Percentiles rank a stretch among this genome's conserved stretches.
phyloP scores from a whole-genome alignment of 2,888 invertebrate genomes.

The Zeuzera pyrina region DNA sequence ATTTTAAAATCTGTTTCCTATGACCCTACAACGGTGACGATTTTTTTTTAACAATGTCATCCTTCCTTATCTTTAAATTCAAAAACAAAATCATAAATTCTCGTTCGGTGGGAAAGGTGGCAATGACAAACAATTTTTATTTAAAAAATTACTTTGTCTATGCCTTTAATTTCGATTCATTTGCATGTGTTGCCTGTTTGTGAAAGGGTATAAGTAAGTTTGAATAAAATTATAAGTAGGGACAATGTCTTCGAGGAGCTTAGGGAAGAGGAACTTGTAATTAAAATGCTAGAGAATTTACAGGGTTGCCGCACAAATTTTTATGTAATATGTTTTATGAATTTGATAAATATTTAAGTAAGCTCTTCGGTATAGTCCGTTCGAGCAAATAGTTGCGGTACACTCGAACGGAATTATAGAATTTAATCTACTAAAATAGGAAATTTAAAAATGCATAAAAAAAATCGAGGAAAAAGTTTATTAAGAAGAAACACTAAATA shows the following conservation, averaged over 20 bases:
- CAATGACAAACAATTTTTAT: constrained; percentile 45
- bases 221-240: constrained; percentile 58
- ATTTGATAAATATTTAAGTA: not conserved
- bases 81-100: constrained; percentile 26
- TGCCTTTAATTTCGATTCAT: constrained; percentile 48
- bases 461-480: too few species aligned
- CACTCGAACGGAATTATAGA: too few species aligned
- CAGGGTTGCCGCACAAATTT: constrained; percentile 31
- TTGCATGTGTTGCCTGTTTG: constrained; percentile 43
- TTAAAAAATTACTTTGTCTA: constrained; percentile 49
- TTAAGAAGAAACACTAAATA: too few species aligned
- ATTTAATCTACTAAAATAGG: too few species aligned
- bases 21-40: too few species aligned
- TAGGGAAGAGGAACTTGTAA: constrained; percentile 58
- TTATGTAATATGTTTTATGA: not conserved
- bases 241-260: constrained; percentile 56
- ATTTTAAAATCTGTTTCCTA: too few species aligned
- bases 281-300: constrained; percentile 43
- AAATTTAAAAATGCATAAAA: too few species aligned
- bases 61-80: constrained; percentile 21
- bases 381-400: too few species aligned
- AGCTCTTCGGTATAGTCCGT: not conserved
- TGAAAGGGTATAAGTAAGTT: constrained; percentile 39
- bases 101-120: constrained; percentile 51
- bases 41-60: too few species aligned